Evolutionary conservation across 2,797 vertebrate species (phyloP), one percentile per base, ranked within the genome.

Genomic region (Galagoides demidoff): DNA sequence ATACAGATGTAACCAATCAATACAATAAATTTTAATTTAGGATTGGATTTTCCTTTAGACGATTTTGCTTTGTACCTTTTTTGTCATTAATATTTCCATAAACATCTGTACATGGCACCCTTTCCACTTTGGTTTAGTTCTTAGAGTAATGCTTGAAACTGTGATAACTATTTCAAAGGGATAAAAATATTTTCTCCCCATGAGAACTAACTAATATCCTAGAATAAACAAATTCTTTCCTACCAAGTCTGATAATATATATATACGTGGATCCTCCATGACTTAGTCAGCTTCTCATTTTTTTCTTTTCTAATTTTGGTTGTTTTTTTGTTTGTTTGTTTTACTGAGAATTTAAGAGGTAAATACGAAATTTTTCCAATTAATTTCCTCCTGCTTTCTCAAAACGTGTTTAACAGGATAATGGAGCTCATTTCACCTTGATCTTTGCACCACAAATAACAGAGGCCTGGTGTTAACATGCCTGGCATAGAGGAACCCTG

Each of bases 121-220:
- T 49, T 68, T 90, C 90, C 73, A 91, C 76, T 37, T 79, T 89
- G n/a, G 4, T 71, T 91, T 94, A 39, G n/a, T 77, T 94, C 13
- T 27, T 76, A 64, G 25, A 29, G 43, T 68, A 91, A 55, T 76
- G 76, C 43, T 94, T 78, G 17, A 95, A 77, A 45, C 27, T 37
- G 2, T 5, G 86, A 31, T 76, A 52, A n/a, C 2, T 39, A 61
- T 59, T 88, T 90, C 16, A 90, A 85, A 90, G 45, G 27, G 76
- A 70, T 43, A 66, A 83, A 89, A 66, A 37, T 77, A 94, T 73
- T 49, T 10, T 90, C 11, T 70, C 16, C 7, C 66, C 11, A 27
- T 10, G 45, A 55, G 20, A 88, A 27, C 39, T 81, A 94, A 77
- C 31, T 20, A 84, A 59, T 31, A 76, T 8, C 37, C 31, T 31